Evolutionary conservation across 2,888 invertebrate species (phyloP).

Genomic region (Eueremaeus valkanovi): DNA sequence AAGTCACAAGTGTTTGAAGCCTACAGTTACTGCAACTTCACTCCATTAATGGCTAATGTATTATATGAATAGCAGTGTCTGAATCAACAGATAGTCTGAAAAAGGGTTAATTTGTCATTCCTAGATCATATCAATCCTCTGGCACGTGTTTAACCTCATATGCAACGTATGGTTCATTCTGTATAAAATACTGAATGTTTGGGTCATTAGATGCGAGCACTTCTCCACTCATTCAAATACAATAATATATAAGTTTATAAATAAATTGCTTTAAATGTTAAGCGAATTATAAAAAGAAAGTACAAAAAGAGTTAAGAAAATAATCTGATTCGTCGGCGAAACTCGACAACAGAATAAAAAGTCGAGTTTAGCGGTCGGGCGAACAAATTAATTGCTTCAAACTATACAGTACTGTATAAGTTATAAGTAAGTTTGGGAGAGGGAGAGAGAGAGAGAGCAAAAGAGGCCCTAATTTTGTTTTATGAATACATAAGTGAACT

Average conservation of each 20-base stretch:
- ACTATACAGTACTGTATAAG: background rate
- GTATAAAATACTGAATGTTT: background rate
- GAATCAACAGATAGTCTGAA: no score
- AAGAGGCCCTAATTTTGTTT: slow-evolving; percentile 22
- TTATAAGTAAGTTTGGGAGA: no score
- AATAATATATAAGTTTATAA: background rate
- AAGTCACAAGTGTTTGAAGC: no score
- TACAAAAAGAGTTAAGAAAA: background rate
- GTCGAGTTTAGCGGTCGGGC: background rate
- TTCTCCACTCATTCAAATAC: background rate
- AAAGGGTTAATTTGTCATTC: no score
- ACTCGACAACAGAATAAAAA: background rate
- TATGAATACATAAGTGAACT: slow-evolving; percentile 18
- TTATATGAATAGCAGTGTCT: no score
- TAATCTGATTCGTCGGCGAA: background rate
- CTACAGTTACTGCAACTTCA: no score
- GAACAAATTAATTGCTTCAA: slow-evolving; percentile 33
- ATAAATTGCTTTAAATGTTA: slow-evolving; percentile 4
- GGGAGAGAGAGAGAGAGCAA: no score
- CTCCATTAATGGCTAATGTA: no score
- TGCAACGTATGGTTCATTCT: no score
- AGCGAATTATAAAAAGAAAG: background rate
- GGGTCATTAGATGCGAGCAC: background rate
- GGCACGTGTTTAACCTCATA: no score
- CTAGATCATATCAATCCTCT: no score